Evolutionary conservation across 2,113 vertebrate species (phyloP).

Genomic region (Larimichthys polyactis): DNA sequence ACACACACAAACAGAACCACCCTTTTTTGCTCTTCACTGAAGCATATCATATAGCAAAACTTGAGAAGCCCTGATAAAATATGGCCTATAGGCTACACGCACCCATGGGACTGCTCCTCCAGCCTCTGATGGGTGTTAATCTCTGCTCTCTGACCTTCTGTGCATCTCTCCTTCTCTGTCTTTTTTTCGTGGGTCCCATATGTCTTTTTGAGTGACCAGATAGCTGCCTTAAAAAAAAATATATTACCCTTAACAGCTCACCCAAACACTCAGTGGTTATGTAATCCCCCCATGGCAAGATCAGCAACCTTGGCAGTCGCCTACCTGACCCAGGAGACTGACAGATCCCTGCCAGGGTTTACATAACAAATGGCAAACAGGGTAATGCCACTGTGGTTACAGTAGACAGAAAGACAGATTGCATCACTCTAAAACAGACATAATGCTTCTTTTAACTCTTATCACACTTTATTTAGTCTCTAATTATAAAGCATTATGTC

Average conservation of each 20-base stretch:
- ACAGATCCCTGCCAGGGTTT: constrained; percentile 69
- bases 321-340: constrained; percentile 68
- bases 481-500: constrained; percentile 5
- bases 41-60: constrained; percentile 62
- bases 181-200: constrained; percentile 34
- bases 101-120: constrained; percentile 32
- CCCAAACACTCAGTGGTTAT: constrained; percentile 64
- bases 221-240: constrained; percentile 55
- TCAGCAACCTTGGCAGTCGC: constrained; percentile 73
- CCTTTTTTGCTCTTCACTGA: constrained; percentile 37
- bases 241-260: constrained; percentile 25
- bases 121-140: constrained; percentile 52
- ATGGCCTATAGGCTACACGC: constrained; percentile 34
- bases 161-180: background rate
- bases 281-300: constrained; percentile 68
- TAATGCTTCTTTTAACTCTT: too few relatives aligned
- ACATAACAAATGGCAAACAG: constrained; percentile 76
- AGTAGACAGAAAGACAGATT: constrained; percentile 3
- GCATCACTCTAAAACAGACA: too few relatives aligned
- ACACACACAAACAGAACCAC: background rate
- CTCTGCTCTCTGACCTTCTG: constrained; percentile 59
- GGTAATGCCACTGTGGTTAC: constrained; percentile 42
- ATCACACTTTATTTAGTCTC: background rate
- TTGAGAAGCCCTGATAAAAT: constrained; percentile 66
- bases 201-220: constrained; percentile 49